phyloP scores from a whole-genome alignment of 2,113 vertebrate species.

The Morone chrysops region DNA sequence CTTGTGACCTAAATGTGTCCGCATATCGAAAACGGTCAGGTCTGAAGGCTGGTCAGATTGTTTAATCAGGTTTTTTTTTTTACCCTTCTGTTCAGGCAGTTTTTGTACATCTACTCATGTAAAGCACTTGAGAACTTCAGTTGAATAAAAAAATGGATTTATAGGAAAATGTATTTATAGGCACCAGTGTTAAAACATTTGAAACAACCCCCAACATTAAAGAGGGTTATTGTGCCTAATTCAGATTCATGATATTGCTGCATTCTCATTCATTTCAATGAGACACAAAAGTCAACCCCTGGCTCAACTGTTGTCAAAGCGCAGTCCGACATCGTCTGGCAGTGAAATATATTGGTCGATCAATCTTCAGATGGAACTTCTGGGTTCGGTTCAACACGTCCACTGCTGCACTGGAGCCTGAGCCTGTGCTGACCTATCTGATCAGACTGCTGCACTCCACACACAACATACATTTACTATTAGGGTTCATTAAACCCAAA shows the following conservation, averaged over 20 bases:
- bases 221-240: background rate
- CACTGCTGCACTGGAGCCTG: background rate
- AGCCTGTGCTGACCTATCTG: background rate
- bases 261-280: background rate
- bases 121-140: too few species aligned
- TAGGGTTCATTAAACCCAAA: background rate
- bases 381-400: background rate
- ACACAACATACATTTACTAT: background rate
- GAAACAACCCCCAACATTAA: background rate
- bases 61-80: too few species aligned
- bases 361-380: slow-evolving; percentile 1
- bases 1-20: background rate
- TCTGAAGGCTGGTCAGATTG: background rate
- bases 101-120: too few species aligned
- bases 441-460: too few species aligned
- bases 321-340: background rate
- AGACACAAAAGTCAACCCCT: background rate
- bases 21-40: background rate
- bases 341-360: background rate
- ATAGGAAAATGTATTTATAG: background rate
- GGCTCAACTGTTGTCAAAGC: background rate
- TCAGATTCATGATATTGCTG: background rate
- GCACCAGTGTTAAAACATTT: background rate
- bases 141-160: too few species aligned
- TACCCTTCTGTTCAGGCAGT: too few species aligned